Evolutionary conservation across 2,797 vertebrate genomes (phyloP).

Genomic region (Spizella passerina): DNA sequence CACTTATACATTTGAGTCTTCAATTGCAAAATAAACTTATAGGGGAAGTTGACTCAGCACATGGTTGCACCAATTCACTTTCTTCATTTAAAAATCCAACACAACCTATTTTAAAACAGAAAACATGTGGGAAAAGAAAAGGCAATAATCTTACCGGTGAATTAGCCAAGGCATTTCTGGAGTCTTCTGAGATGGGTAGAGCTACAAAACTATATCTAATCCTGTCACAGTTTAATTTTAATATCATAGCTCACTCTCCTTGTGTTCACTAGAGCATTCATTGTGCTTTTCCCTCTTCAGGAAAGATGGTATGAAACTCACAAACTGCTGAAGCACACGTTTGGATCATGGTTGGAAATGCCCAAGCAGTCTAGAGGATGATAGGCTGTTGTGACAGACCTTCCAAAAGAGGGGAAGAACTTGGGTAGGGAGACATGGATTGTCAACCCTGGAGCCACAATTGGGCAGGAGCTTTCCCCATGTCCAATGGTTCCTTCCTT

Average conservation of each 20-base stretch:
- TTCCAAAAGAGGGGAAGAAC: not conserved
- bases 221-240: not conserved
- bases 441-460: not conserved
- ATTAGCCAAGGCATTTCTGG: constrained; percentile 15
- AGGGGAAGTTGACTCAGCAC: not conserved
- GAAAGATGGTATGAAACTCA: not conserved
- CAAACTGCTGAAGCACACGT: not conserved
- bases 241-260: not conserved
- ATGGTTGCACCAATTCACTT: not conserved
- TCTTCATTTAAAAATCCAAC: not conserved
- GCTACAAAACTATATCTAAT: not conserved
- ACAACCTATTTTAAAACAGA: not conserved
- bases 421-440: not conserved
- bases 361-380: not conserved
- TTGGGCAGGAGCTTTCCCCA: not conserved
- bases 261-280: not conserved
- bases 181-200: not conserved
- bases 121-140: not conserved
- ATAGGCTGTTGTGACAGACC: not conserved
- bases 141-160: not conserved
- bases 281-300: not conserved
- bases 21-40: not conserved
- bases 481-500: not conserved
- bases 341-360: not conserved
- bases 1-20: not conserved